A percentile compares a stretch with the other conserved stretches of the same genome.
These are phyloP conservation scores for Todiramphus chloris DNA, from an alignment of 2,113 vertebrate species.

Conservation along the genomic window DNA sequence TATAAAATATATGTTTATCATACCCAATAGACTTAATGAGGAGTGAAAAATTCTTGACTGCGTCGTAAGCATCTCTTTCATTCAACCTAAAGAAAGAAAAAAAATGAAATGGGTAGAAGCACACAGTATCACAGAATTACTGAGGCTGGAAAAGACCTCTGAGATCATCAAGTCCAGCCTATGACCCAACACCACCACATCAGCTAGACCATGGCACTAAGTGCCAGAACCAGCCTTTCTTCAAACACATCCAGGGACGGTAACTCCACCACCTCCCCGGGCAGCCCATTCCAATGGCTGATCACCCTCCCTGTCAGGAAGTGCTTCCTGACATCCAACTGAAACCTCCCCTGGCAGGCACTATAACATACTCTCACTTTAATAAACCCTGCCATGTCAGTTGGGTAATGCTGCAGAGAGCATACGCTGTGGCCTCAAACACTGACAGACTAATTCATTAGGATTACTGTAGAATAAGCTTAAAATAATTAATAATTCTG, in stretches of 20 bases:
- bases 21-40: conserved; percentile 21
- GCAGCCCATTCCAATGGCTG: too few species aligned
- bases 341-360: too few species aligned
- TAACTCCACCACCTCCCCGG: too few species aligned
- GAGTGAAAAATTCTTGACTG: conserved; percentile 25
- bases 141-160: too few species aligned
- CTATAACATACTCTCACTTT: background rate
- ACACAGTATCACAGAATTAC: too few species aligned
- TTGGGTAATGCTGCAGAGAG: background rate
- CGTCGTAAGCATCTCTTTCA: conserved; percentile 21
- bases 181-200: too few species aligned
- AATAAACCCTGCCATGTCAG: background rate
- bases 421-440: background rate
- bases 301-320: too few species aligned
- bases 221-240: too few species aligned
- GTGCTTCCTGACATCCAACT: too few species aligned
- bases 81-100: conserved; percentile 18
- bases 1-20: background rate
- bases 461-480: background rate
- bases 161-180: too few species aligned
- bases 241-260: too few species aligned
- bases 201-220: too few species aligned
- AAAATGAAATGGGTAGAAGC: background rate
- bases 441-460: background rate
- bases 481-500: background rate